Evolutionary conservation across 2,888 invertebrate species (phyloP).

Genomic region (Venusia cambrica): DNA sequence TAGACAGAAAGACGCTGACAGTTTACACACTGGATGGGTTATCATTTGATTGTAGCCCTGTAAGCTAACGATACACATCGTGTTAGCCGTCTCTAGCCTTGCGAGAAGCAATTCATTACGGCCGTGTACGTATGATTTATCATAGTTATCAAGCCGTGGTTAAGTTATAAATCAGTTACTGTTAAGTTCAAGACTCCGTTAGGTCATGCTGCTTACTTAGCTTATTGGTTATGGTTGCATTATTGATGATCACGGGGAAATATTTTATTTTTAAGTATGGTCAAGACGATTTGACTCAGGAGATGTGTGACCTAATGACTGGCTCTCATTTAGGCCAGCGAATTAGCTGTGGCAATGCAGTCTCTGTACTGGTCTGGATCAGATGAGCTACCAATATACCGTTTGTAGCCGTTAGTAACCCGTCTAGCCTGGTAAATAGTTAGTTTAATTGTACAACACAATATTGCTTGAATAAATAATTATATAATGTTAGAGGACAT

Average conservation of each 20-base stretch:
- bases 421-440: too few relatives aligned
- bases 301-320: too few relatives aligned
- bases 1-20: not conserved
- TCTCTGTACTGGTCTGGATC: too few relatives aligned
- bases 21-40: not conserved
- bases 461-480: too few relatives aligned
- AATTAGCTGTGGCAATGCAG: too few relatives aligned
- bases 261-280: slow-evolving; percentile 6
- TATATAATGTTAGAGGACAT: too few relatives aligned
- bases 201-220: slow-evolving; percentile 14
- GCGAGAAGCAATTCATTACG: slow-evolving; percentile 12
- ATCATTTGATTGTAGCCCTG: not conserved
- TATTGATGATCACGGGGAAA: slow-evolving; percentile 2
- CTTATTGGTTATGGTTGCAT: slow-evolving; percentile 5
- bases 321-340: too few relatives aligned
- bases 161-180: slow-evolving; percentile 22
- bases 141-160: slow-evolving; percentile 14
- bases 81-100: slow-evolving; percentile 4
- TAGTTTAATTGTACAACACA: too few relatives aligned
- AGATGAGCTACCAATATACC: too few relatives aligned
- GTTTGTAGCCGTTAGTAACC: too few relatives aligned
- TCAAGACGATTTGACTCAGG: not conserved
- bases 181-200: slow-evolving; percentile 30
- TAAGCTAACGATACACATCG: slow-evolving; percentile 1
- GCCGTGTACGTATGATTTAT: slow-evolving; percentile 12